phyloP scores from a whole-genome alignment of 2,888 invertebrate genomes.

The Orthonychiurus folsomi region DNA sequence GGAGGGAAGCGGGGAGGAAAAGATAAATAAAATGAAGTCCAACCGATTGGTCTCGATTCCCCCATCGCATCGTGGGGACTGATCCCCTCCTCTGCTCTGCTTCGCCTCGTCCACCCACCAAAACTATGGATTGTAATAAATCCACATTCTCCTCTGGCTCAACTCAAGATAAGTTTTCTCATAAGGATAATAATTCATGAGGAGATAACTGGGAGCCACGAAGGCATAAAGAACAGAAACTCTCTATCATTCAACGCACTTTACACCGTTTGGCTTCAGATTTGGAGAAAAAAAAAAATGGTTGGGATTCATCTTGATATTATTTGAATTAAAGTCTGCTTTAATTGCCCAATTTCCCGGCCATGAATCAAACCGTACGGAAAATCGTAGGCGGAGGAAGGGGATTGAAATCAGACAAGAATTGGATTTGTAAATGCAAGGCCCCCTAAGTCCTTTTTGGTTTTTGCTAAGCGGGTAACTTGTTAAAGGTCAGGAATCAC shows the following conservation, averaged over 20 bases:
- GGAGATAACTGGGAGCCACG: background rate
- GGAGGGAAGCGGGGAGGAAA: background rate
- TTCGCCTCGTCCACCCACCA: background rate
- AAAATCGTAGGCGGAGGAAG: too few species aligned
- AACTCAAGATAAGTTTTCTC: background rate
- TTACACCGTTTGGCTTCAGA: too few species aligned
- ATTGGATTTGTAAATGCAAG: too few species aligned
- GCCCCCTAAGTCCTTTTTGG: too few species aligned
- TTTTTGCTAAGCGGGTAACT: too few species aligned
- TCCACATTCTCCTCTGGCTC: background rate
- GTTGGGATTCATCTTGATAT: too few species aligned
- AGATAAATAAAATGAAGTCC: background rate
- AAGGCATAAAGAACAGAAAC: background rate
- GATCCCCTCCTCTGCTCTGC: background rate
- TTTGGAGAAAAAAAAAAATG: too few species aligned
- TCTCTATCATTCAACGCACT: background rate
- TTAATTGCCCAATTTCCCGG: too few species aligned
- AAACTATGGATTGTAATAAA: background rate
- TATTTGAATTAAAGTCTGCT: too few species aligned
- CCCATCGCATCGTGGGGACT: background rate
- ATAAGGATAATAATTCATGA: conserved; percentile 1
- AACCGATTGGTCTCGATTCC: background rate
- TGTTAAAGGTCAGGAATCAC: too few species aligned
- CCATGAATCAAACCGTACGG: too few species aligned
- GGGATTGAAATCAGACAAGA: too few species aligned